phyloP scores from a whole-genome alignment of 2,113 vertebrate species.

The Halichoeres trimaculatus region DNA sequence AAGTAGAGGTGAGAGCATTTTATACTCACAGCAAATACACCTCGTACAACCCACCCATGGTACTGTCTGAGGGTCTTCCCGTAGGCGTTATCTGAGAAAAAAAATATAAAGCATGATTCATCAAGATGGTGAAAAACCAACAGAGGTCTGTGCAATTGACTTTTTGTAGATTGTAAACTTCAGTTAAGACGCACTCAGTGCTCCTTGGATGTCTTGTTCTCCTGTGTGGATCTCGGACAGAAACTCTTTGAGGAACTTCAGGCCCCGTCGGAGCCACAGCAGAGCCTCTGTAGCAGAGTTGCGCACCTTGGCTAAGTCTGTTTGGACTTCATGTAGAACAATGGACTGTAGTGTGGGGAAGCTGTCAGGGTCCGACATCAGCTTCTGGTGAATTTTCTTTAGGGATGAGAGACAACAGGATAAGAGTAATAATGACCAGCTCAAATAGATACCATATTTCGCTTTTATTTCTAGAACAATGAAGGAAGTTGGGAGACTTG shows the following conservation, averaged over 20 bases:
- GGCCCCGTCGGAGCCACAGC: conserved; percentile 95
- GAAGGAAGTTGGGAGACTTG: no score
- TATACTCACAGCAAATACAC: conserved; percentile 94
- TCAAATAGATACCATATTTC: no score
- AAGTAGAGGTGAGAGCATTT: background rate
- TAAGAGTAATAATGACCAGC: no score
- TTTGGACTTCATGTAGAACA: conserved; percentile 90
- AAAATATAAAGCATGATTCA: background rate
- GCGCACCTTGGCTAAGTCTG: conserved; percentile 87
- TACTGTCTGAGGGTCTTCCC: conserved; percentile 94
- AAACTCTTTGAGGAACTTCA: conserved; percentile 97
- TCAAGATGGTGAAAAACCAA: background rate
- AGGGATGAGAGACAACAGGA: background rate
- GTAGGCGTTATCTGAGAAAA: conserved; percentile 90
- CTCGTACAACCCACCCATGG: conserved; percentile 97
- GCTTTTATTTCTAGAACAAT: no score
- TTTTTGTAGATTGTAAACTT: background rate
- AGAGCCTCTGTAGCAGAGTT: conserved; percentile 98
- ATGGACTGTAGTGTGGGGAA: conserved; percentile 96
- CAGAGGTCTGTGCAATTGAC: background rate
- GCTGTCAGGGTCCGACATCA: conserved; percentile 88
- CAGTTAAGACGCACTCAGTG: conserved; percentile 89
- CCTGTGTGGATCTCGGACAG: conserved; percentile 91
- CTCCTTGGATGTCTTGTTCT: conserved; percentile 91
- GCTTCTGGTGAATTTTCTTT: conserved; percentile 97